Conservation (phyloP, 2,888 invertebrate species). For the Bellardia bayeri region DNA sequence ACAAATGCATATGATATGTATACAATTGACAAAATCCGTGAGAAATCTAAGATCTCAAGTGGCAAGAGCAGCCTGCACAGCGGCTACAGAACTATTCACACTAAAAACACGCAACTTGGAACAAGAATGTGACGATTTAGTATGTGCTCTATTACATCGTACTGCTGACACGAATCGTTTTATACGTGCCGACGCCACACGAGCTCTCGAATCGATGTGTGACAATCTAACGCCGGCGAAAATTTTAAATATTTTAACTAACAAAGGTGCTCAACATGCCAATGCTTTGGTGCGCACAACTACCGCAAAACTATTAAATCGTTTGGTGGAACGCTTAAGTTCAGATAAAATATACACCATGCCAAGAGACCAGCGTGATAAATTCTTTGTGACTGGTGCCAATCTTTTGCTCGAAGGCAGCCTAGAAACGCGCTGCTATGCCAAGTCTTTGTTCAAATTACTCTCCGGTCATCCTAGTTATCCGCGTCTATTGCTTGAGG, state of each 20-base stretch:
- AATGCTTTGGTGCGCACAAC: constrained; percentile 94
- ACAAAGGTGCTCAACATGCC: constrained; percentile 91
- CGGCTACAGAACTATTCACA: constrained; percentile 91
- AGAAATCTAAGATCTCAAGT: constrained; percentile 97
- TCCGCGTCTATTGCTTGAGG: constrained; percentile 90
- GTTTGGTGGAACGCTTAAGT: constrained; percentile 90
- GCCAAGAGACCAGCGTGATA: constrained; percentile 91
- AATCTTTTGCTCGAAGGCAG: constrained; percentile 94
- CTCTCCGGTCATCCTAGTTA: constrained; percentile 91
- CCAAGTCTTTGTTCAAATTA: constrained; percentile 90
- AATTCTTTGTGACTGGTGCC: constrained; percentile 91
- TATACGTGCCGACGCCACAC: constrained; percentile 92
- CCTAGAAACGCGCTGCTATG: constrained; percentile 92
- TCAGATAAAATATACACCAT: constrained; percentile 89
- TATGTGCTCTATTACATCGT: constrained; percentile 91
- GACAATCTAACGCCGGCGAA: constrained; percentile 89
- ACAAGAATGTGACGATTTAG: constrained; percentile 94
- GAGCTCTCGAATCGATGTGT: constrained; percentile 92
- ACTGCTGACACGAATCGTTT: constrained; percentile 98
- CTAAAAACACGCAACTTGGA: constrained; percentile 86
- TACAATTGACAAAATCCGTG: constrained; percentile 90
- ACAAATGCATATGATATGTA: constrained; percentile 89
- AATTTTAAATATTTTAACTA: constrained; percentile 88
- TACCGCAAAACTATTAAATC: constrained; percentile 90
- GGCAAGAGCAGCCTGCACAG: constrained; percentile 93